A percentile compares a stretch with the other conserved stretches of the same genome.
These are phyloP conservation scores for Chitala chitala DNA, from an alignment of 2,113 vertebrate species.

Conservation along the genomic window DNA sequence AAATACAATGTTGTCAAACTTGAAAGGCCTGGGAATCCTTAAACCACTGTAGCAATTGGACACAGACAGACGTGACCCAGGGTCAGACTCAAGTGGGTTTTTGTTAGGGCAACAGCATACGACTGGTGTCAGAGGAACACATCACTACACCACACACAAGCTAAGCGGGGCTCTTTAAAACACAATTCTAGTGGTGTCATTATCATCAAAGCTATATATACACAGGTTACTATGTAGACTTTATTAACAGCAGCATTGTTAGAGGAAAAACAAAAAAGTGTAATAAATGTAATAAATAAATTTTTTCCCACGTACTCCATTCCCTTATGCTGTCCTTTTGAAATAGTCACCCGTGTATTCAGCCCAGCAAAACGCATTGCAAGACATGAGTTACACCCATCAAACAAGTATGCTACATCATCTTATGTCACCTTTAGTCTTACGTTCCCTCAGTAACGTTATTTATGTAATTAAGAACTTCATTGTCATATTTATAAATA, in stretches of 20 bases:
- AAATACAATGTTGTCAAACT: background rate
- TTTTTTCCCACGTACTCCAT: background rate
- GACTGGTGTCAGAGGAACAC: background rate
- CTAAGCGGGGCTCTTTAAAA: background rate
- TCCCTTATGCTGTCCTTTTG: background rate
- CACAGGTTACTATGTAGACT: too few species aligned
- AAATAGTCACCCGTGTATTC: too few species aligned
- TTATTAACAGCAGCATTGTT: too few species aligned
- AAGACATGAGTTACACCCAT: too few species aligned
- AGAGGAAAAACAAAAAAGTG: background rate
- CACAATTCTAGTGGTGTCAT: background rate
- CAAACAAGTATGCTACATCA: too few species aligned
- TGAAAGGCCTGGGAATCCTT: slow-evolving; percentile 4
- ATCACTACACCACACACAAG: background rate
- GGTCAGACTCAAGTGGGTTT: background rate
- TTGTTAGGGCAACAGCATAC: background rate
- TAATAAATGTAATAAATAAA: background rate
- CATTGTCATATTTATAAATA: background rate
- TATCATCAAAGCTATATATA: background rate
- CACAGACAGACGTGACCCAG: background rate
- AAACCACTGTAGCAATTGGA: background rate
- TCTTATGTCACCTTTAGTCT: too few species aligned
- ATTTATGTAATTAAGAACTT: background rate
- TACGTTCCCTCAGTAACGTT: background rate
- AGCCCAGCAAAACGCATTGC: too few species aligned